phyloP scores from a whole-genome alignment of 2,888 invertebrate genomes.

The Charanyca ferruginea region DNA sequence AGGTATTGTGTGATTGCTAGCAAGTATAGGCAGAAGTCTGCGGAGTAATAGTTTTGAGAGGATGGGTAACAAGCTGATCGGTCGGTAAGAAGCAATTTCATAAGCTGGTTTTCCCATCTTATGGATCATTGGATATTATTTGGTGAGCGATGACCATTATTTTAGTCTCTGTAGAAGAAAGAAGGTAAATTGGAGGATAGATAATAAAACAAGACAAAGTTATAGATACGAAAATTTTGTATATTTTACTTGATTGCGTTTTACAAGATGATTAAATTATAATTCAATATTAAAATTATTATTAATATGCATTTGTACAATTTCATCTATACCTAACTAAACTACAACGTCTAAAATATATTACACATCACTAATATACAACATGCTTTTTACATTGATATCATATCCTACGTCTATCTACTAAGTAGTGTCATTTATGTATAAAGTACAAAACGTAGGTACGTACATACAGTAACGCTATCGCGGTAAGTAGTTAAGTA shows the following conservation, averaged over 20 bases:
- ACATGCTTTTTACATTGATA: slow-evolving; percentile 89
- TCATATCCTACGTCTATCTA: slow-evolving; percentile 79
- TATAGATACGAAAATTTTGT: slow-evolving; percentile 88
- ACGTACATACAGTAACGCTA: slow-evolving; percentile 70
- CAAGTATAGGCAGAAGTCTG: too few species aligned
- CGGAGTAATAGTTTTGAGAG: too few species aligned
- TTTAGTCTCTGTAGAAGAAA: background rate
- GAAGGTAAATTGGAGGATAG: background rate
- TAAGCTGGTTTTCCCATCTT: too few species aligned
- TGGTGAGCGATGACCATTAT: too few species aligned
- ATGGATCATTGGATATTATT: too few species aligned
- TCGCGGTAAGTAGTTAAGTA: slow-evolving; percentile 69
- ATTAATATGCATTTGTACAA: slow-evolving; percentile 90
- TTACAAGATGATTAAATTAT: slow-evolving; percentile 90
- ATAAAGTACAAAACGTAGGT: slow-evolving; percentile 80
- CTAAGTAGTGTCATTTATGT: slow-evolving; percentile 72
- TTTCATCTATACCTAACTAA: slow-evolving; percentile 90
- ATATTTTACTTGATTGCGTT: slow-evolving; percentile 90
- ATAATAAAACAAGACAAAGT: slow-evolving; percentile 65
- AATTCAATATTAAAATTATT: slow-evolving; percentile 88
- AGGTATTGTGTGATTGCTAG: too few species aligned
- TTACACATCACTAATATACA: slow-evolving; percentile 89
- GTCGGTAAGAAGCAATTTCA: too few species aligned
- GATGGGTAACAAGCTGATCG: too few species aligned
- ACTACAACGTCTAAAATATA: slow-evolving; percentile 88